These are phyloP conservation scores for Trichogramma dendrolimi DNA, from an alignment of 2,888 invertebrate species.

Conservation along the genomic window DNA sequence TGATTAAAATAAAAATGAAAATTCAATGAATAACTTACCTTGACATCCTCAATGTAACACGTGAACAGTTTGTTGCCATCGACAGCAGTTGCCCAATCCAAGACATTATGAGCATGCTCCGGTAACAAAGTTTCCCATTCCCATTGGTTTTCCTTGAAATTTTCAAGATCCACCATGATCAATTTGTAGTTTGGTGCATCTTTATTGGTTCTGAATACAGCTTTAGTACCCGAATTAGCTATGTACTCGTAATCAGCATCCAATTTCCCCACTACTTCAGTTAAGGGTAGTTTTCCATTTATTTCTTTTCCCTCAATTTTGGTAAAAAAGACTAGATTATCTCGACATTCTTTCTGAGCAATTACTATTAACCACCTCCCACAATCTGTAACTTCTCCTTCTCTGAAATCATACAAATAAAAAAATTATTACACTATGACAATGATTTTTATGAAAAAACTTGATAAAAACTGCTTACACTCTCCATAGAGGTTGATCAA, in stretches of 20 bases:
- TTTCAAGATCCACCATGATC: slow-evolving; percentile 74
- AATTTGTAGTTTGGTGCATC: slow-evolving; percentile 88
- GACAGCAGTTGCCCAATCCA: slow-evolving; percentile 85
- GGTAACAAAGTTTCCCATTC: slow-evolving; percentile 77
- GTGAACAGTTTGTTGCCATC: slow-evolving; percentile 80
- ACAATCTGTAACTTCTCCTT: slow-evolving; percentile 81
- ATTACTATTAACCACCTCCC: slow-evolving; percentile 83
- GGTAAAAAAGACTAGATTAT: slow-evolving; percentile 84
- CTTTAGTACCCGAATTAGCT: slow-evolving; percentile 78
- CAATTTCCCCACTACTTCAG: slow-evolving; percentile 80
- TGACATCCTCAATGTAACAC: slow-evolving; percentile 90
- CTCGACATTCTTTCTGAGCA: slow-evolving; percentile 83
- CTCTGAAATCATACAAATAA: slow-evolving; percentile 21
- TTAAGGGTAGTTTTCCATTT: slow-evolving; percentile 63
- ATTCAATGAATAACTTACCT: slow-evolving; percentile 58
- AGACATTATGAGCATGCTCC: slow-evolving; percentile 80
- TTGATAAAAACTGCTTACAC: slow-evolving; percentile 60
- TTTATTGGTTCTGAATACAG: slow-evolving; percentile 88
- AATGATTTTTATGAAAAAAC: background rate
- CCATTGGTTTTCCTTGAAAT: slow-evolving; percentile 76
- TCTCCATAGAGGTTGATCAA: slow-evolving; percentile 86
- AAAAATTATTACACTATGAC: background rate
- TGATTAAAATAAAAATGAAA: slow-evolving; percentile 2
- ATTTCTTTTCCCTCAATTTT: slow-evolving; percentile 68
- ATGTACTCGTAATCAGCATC: slow-evolving; percentile 95